Evolutionary conservation across 2,113 vertebrate species (phyloP), one percentile per base, ranked within the genome.

Genomic region (Corythoichthys intestinalis): DNA sequence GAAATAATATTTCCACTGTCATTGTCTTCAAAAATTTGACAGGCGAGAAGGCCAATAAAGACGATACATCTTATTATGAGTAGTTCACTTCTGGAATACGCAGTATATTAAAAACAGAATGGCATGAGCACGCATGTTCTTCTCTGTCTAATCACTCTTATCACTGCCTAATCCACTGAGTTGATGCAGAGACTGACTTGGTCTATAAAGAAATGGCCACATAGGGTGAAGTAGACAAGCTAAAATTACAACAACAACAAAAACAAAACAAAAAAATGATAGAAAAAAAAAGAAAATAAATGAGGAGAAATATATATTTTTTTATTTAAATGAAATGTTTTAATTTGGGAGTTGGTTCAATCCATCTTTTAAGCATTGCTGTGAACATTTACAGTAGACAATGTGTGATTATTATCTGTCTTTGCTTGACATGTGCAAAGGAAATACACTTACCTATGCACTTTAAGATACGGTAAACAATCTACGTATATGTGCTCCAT

Each of bases 161-260:
- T 73, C 41, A 34, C 52, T 28, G 53, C 69, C 48, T 68, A 71
- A 54, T 71, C 65, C 57, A 66, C 78, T 39, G 70, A 65, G 48
- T 49, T 53, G 59, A 76, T 67, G 77, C 70, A 78, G 68, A 59
- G 49, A 35, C 52, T 0, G 10, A 74, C 67, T 37, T 5, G 13
- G 58, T 71, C 49, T 2, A 12, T 37, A 13, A 69, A 59, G 35
- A 60, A 56, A 65, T 54, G 20, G 13, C 28, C 15, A 44, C 49
- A 48, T 41, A 52, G 50, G 17, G 7, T 53, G 50, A 53, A 10
- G 9, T 49, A 14, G 48, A 20, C 14, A 57, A 69, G 53, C 56
- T 28, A 35, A 54, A 37, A 74, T 72, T n/a, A 56, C 20, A 28
- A 28, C 20, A 28, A 28, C 20, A 28, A 28, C 20, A 28, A 28